These are phyloP conservation scores for Andrena praecox DNA, from an alignment of 2,888 invertebrate genomes.

Conservation along the genomic window DNA sequence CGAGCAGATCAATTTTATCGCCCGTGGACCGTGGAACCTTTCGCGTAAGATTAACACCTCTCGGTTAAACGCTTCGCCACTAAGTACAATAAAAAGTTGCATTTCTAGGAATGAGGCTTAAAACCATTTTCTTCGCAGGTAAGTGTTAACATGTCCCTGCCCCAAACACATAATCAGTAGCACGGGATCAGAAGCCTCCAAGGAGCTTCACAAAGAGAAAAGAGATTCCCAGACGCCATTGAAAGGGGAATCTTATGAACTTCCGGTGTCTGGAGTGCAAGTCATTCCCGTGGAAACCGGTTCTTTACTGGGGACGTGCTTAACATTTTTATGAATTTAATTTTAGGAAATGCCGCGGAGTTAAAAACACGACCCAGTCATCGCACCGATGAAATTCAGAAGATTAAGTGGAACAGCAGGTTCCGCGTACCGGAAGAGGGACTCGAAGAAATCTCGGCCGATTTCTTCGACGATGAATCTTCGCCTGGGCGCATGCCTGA, in stretches of 20 bases:
- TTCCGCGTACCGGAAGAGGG: neutral
- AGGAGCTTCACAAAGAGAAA: neutral
- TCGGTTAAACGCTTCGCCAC: too few relatives aligned
- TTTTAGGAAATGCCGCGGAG: neutral
- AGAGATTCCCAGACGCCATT: too few relatives aligned
- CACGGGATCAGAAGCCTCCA: neutral
- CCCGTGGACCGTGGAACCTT: neutral
- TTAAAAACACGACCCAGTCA: neutral
- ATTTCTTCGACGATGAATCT: slow-evolving; percentile 8
- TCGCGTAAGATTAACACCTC: neutral
- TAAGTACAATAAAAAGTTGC: too few relatives aligned
- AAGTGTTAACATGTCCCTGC: too few relatives aligned
- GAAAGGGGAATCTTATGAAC: neutral
- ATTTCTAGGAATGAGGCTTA: too few relatives aligned
- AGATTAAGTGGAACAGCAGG: slow-evolving; percentile 18
- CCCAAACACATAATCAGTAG: neutral
- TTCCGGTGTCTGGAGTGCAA: slow-evolving; percentile 22
- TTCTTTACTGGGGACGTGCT: neutral
- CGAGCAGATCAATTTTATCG: neutral
- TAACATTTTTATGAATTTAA: neutral
- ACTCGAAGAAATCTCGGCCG: slow-evolving; percentile 8
- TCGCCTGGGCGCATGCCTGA: neutral
- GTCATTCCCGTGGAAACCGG: slow-evolving; percentile 26
- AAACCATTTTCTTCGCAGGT: too few relatives aligned
- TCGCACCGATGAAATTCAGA: neutral